Evolutionary conservation across 2,888 invertebrate species (phyloP).

Genomic region (Lysandra bellargus): DNA sequence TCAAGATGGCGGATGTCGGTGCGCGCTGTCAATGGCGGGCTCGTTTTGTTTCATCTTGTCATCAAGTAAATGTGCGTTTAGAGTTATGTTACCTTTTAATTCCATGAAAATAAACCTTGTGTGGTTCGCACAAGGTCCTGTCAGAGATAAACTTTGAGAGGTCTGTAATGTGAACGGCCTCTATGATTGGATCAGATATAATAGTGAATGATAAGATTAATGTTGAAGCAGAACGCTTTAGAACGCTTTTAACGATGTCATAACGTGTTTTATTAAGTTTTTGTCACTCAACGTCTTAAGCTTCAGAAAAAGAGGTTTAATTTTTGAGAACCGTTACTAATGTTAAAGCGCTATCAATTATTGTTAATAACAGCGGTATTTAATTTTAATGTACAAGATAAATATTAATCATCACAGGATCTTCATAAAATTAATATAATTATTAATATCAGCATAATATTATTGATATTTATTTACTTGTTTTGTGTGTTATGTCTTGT

Average conservation of each 20-base stretch:
- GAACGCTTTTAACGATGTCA: constrained; percentile 16
- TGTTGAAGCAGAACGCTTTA: constrained; percentile 17
- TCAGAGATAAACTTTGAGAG: neutral
- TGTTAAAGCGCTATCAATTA: neutral
- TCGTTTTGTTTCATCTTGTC: constrained; percentile 24
- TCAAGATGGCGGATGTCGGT: constrained; percentile 23
- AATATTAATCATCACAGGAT: neutral
- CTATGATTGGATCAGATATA: constrained; percentile 25
- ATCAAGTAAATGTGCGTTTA: neutral
- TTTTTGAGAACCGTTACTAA: neutral
- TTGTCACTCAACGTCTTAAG: neutral
- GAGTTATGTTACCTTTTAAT: neutral
- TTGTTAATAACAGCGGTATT: neutral
- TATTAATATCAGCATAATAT: too few relatives aligned
- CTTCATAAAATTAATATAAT: neutral
- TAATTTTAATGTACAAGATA: neutral
- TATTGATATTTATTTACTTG: too few relatives aligned
- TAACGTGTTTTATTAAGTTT: constrained; percentile 1
- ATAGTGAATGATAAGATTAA: constrained; percentile 27
- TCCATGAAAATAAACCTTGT: neutral
- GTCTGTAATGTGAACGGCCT: constrained; percentile 23
- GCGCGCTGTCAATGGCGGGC: constrained; percentile 1
- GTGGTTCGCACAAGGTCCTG: neutral
- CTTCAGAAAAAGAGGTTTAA: neutral
- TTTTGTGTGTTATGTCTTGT: too few relatives aligned